Conservation (phyloP, 53 echinoderm and acorn worm species). For the Antedon mediterranea region DNA sequence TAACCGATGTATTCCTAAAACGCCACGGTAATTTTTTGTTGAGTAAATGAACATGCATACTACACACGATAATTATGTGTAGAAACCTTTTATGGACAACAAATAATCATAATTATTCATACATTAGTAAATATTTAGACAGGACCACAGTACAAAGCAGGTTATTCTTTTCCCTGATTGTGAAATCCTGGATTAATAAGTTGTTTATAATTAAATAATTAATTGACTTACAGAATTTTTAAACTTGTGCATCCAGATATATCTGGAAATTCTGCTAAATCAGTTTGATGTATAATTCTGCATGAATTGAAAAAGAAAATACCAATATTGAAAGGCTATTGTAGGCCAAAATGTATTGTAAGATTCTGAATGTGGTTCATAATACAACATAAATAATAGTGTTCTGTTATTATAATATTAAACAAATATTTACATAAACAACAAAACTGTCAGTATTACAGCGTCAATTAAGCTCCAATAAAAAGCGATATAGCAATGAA, state of each 20-base stretch:
- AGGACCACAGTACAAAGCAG: too few species aligned
- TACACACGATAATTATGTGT: neutral
- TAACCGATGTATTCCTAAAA: too few species aligned
- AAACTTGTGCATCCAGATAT: conserved; percentile 61
- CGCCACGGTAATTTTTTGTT: neutral
- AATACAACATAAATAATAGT: neutral
- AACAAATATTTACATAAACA: neutral
- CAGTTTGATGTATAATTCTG: conserved; percentile 79
- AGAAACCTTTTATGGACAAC: neutral
- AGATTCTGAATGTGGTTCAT: too few species aligned
- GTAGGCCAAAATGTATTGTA: too few species aligned
- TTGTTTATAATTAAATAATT: too few species aligned
- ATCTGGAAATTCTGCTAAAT: conserved; percentile 49
- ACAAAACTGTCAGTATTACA: too few species aligned
- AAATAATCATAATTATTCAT: neutral
- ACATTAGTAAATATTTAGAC: too few species aligned
- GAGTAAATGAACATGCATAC: neutral
- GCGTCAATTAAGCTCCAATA: too few species aligned
- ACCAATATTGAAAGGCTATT: too few species aligned
- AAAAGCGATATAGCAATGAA: too few species aligned
- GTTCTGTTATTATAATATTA: neutral
- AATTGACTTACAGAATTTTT: conserved; percentile 61
- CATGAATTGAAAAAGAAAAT: neutral
- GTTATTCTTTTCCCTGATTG: too few species aligned
- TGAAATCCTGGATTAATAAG: too few species aligned